Evolutionary conservation across 2,113 vertebrate species (phyloP).

Genomic region (Plecotus auritus): DNA sequence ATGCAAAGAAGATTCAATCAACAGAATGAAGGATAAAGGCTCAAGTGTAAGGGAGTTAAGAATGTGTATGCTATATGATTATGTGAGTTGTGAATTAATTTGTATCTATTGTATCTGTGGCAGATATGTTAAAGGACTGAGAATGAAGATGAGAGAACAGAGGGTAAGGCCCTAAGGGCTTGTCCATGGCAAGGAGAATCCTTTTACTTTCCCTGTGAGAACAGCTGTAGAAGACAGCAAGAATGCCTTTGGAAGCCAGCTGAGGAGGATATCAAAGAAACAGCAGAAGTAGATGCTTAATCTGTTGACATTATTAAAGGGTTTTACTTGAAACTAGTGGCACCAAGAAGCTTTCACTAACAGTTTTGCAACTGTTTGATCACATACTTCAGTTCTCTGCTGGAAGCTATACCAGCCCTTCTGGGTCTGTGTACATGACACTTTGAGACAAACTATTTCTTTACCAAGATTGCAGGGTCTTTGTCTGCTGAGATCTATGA

Average conservation of each 20-base stretch:
- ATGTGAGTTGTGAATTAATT: background rate
- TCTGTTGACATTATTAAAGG: background rate
- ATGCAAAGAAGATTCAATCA: background rate
- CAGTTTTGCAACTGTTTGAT: background rate
- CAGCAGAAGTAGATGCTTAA: background rate
- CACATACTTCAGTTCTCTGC: background rate
- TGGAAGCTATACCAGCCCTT: background rate
- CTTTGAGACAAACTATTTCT: background rate
- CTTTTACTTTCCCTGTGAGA: background rate
- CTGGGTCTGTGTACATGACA: background rate
- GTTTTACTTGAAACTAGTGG: background rate
- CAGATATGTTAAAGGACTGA: background rate
- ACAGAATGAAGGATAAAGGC: background rate
- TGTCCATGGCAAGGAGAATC: background rate
- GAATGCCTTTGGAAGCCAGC: background rate
- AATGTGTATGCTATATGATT: background rate
- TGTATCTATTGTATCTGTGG: background rate
- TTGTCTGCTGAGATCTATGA: background rate
- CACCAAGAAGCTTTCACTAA: background rate
- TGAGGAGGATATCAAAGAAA: background rate
- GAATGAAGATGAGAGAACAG: background rate
- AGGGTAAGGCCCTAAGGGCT: background rate
- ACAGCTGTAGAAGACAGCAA: background rate
- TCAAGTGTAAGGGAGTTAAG: background rate
- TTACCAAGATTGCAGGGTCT: background rate